Evolutionary conservation across 2,113 vertebrate species (phyloP), one percentile per base, ranked within the genome.

Genomic region (Poeciliopsis retropinna): DNA sequence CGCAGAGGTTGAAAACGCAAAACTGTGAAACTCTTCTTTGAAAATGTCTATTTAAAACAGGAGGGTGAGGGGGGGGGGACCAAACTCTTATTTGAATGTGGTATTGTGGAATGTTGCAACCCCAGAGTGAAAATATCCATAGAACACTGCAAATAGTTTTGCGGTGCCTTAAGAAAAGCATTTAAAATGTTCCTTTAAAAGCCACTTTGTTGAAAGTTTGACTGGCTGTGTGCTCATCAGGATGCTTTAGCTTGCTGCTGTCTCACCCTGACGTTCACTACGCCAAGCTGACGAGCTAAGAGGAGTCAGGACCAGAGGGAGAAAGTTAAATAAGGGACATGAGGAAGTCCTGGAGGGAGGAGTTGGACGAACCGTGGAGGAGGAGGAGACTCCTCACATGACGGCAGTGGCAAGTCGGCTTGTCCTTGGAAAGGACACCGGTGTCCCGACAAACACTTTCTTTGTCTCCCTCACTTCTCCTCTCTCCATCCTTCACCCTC

Each of bases 401-500:
- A 85, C 44, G 10, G 41, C 25, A n/a, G 74, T 79, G 74, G 78
- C 80, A 78, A 85, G 87, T 90, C 83, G 64, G 88, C 44, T 73
- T 86, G 87, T 87, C 90, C 87, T 92, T 91, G 87, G 67, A 72
- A 86, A 87, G 87, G 91, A 84, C 91, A 74, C 84, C 74, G 73
- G 85, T 51, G 72, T 76, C 76, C 73, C 68, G 79, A 90, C 83
- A 89, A 85, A 51, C 41, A 0, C 54, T 51, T 34, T 64, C 77
- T 73, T 83, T 87, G 89, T 91, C 73, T 31, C 7, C 27, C 32
- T 76, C 60, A 62, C 57, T 47, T 39, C 47, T 41, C 25, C 64
- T 32, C 27, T 67, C 37, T 76, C 67, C 66, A 64, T 78, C 67
- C 27, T 8, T 0, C 27, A 39, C 60, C 71, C 80, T 76, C 44